Evolutionary conservation across 1,140 invertebrate genomes (phyloP).

Genomic region (Hetaerina americana): DNA sequence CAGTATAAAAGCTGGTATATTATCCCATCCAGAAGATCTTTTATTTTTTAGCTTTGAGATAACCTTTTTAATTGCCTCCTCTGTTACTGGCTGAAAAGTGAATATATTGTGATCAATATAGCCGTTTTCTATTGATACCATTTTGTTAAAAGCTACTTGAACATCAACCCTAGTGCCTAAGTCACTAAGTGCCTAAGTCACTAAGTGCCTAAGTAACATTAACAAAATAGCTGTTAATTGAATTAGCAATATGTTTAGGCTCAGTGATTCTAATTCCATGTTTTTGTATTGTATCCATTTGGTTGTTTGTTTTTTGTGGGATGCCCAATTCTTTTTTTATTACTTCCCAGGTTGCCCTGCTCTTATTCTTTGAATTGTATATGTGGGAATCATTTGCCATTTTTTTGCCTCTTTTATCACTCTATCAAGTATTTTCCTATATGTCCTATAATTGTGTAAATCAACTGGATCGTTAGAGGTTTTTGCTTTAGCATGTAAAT

Average conservation of each 20-base stretch:
- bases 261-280: not conserved
- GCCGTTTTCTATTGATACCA: not conserved
- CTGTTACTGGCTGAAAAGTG: not conserved
- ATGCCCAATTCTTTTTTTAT: not conserved
- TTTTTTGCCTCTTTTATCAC: not conserved
- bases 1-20: not conserved
- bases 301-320: not conserved
- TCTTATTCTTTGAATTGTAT: not conserved
- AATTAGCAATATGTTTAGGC: not conserved
- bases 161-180: too few species aligned
- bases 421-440: not conserved
- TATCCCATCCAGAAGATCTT: not conserved
- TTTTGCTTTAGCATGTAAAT: not conserved
- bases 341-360: not conserved
- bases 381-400: not conserved
- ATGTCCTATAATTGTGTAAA: not conserved
- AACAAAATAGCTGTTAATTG: not conserved
- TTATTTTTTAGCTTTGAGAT: not conserved
- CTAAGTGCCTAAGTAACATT: not conserved
- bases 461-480: not conserved
- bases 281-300: not conserved
- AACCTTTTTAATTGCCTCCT: not conserved
- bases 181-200: not conserved
- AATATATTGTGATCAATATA: not conserved
- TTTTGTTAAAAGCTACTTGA: too few species aligned